Conservation (phyloP, 2,113 vertebrate species). For the Sander lucioperca region DNA sequence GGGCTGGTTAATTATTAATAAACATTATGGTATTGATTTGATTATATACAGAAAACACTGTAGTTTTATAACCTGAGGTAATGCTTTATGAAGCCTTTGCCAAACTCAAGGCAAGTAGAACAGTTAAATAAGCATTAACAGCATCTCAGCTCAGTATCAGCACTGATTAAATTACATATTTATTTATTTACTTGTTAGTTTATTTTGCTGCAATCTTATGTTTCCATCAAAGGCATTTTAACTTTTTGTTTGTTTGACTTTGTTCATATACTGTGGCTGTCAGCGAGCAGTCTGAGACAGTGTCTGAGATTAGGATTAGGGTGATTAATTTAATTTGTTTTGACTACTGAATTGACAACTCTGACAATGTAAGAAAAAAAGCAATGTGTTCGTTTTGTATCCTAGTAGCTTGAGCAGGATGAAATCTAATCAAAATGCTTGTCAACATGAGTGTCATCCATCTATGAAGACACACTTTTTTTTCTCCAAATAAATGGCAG, state of each 20-base stretch:
- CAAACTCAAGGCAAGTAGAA: conserved; percentile 51
- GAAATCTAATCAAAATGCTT: conserved; percentile 1
- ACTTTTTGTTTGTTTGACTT: background rate
- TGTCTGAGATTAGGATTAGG: background rate
- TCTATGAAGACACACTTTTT: background rate
- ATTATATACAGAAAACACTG: conserved; percentile 46
- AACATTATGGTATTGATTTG: conserved; percentile 47
- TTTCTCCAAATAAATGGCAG: too few species aligned
- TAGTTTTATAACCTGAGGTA: conserved; percentile 41
- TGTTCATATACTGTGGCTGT: background rate
- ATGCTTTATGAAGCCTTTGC: conserved; percentile 48
- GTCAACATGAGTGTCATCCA: background rate
- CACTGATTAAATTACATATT: conserved; percentile 53
- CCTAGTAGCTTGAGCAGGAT: background rate
- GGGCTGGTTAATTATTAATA: conserved; percentile 48
- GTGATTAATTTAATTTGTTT: background rate
- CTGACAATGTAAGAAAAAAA: background rate
- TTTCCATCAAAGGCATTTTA: background rate
- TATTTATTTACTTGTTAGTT: conserved; percentile 46
- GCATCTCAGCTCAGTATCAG: conserved; percentile 14
- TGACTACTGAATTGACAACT: background rate
- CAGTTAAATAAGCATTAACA: conserved; percentile 56
- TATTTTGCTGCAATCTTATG: conserved; percentile 16
- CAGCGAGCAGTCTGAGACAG: background rate
- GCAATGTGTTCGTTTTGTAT: background rate